phyloP scores from a whole-genome alignment of 2,113 vertebrate species.

The Columbina picui region DNA sequence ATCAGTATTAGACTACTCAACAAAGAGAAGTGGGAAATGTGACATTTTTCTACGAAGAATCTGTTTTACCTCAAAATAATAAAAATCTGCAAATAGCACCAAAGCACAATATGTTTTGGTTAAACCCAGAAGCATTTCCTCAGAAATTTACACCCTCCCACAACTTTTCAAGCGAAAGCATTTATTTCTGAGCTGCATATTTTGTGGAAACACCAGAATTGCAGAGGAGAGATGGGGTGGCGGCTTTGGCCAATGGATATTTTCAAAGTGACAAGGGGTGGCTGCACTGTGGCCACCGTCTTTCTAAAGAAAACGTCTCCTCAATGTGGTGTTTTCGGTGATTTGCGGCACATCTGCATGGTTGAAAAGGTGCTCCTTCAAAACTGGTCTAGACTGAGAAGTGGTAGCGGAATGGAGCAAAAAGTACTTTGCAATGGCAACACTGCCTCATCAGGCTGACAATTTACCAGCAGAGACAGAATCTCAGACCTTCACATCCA shows the following conservation, averaged over 20 bases:
- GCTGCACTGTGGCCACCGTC: not conserved
- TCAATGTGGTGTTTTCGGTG: not conserved
- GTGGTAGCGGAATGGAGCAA: not conserved
- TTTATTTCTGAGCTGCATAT: not conserved
- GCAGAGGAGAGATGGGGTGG: not conserved
- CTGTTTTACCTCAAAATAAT: not conserved
- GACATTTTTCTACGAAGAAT: not conserved
- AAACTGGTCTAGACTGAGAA: not conserved
- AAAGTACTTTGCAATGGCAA: not conserved
- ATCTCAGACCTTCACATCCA: not conserved
- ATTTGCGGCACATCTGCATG: not conserved
- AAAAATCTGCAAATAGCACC: not conserved
- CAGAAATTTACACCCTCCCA: not conserved
- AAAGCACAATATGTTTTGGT: not conserved
- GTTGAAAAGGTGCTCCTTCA: not conserved
- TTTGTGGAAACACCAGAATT: not conserved
- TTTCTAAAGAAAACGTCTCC: not conserved
- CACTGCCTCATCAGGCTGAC: not conserved
- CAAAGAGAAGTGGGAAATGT: not conserved
- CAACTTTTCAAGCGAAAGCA: not conserved
- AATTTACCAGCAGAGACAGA: not conserved
- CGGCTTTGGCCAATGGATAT: not conserved
- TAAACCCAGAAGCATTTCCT: not conserved
- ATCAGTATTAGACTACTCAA: not conserved
- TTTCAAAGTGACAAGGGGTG: not conserved